Base-by-base conservation (phyloP, 2,113 vertebrate genomes). In the Tiliqua scincoides region DNA sequence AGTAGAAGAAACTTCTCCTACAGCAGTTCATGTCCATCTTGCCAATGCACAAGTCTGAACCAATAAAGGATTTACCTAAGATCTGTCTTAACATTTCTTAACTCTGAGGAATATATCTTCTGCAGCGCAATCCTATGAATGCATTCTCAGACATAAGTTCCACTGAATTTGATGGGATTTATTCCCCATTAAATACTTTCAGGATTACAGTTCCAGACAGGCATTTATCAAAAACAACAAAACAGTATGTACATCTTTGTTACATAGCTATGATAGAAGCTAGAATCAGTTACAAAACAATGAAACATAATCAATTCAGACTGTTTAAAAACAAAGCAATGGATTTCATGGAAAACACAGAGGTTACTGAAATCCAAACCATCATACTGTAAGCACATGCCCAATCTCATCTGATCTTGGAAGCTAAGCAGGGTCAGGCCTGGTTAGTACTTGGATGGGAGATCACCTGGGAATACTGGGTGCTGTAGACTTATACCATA, bases 61-160 rank as follows among this genome's bases (percentile, higher is more conserved):
- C 67, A 86, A 15, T 74, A 79, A 81, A 0, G 2, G 74, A 87
- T 68, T 87, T 80, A 67, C 32, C 86, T 81, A 91, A 90, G 86
- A 86, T 85, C 59, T 57, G 27, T 81, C 73, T 93, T 87, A 74
- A 0, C 79, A 87, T 85, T 87, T 91, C 11, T 71, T 63, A 94
- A 79, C 71, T 37, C 67, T 2, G n/a, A 35, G 65, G 67, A 88
- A 61, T 54, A 63, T 89, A 88, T 88, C 12, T 80, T 48, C 43
- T 5, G 8, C 43, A 48, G 43, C 4, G 8, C 43, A 48, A 8
- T 48, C 43, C 43, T 48, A 48, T 48, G 43, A 4, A 48, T 48
- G 43, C 43, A 4, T 48, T 5, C 43, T 48, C 43, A 48, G 43
- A 48, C 43, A 48, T 48, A 48, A 48, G 43, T 48, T 8, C 43